Base-by-base conservation (phyloP, 2,888 invertebrate genomes). In the Actias luna region DNA sequence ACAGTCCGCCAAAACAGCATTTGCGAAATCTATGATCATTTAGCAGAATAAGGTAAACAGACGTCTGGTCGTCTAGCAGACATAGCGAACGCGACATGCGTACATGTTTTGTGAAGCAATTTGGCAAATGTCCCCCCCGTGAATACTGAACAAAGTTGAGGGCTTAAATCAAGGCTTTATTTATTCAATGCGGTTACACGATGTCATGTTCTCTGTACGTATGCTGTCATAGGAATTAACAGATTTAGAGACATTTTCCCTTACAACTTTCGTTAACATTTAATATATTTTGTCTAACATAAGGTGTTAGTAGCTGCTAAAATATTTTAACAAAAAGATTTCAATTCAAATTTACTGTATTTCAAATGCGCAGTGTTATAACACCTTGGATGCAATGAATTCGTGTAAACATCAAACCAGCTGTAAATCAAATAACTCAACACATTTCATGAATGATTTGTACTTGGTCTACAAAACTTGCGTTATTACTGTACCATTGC, bases 401-500 rank as follows among this genome's bases (percentile, higher is more conserved):
- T 57, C 57, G 64, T 66, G 73, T 76, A 80, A 83, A 80, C 76
- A 80, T 68, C 74, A 69, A 66, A 64, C 68, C 65, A 65, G 71
- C 72, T 77, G 78, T 83, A 82, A 84, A 82, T 83, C 79, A 79
- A 72, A 74, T 69, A 74, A 70, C 73, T 76, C 78, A 78, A 80
- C 78, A 82, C 77, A 79, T 80, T 82, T 81, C 84, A 80, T 82
- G 82, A 83, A 84, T 84, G 85, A 86, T 87, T 87, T 85, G 85
- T 87, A 83, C 79, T 81, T 78, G 82, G 70, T 75, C 78, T 78
- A 81, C 78, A 81, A 80, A 71, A 69, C 67, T 67, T 65, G 64
- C 59, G 67, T 67, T 71, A 69, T 67, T 67, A 67, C 61, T 64
- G 65, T 65, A 58, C 66, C 59, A 64, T 64, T 66, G 63, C 62